Conservation (phyloP, 1,140 invertebrate species). For the Telenomus remus region DNA sequence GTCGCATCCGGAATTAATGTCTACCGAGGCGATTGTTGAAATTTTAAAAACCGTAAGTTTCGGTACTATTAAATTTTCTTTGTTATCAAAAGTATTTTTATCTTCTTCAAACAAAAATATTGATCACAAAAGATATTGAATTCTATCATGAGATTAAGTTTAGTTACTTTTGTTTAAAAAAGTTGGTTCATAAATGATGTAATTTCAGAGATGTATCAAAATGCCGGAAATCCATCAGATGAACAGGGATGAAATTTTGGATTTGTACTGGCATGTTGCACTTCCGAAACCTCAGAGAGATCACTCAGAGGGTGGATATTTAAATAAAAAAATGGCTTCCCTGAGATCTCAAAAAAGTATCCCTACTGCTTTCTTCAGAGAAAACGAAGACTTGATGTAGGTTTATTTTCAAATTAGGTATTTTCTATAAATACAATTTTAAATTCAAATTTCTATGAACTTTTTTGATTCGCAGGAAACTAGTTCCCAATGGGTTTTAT, state of each 20-base stretch:
- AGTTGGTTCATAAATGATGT: background rate
- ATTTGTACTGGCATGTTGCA: constrained; percentile 31
- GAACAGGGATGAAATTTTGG: constrained; percentile 34
- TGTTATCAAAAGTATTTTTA: background rate
- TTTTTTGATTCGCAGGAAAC: no score
- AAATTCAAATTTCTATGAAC: background rate
- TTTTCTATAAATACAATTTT: background rate
- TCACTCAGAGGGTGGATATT: constrained; percentile 12
- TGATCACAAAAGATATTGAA: background rate
- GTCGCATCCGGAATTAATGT: constrained; percentile 37
- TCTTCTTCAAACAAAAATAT: background rate
- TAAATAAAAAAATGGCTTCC: constrained; percentile 30
- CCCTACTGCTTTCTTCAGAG: constrained; percentile 28
- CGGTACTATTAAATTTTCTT: constrained; percentile 8
- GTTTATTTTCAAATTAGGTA: constrained; percentile 2
- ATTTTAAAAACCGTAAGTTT: constrained; percentile 34
- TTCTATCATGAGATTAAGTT: no score
- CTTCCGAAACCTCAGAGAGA: constrained; percentile 44
- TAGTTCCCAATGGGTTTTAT: no score
- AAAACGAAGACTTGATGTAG: constrained; percentile 35
- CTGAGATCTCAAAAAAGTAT: constrained; percentile 29
- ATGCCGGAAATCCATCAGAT: constrained; percentile 26
- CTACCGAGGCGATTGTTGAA: constrained; percentile 26
- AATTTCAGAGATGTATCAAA: constrained; percentile 43
- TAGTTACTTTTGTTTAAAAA: background rate